These are phyloP conservation scores for Fragum sueziense DNA, from an alignment of 2,888 invertebrate species.

Conservation along the genomic window DNA sequence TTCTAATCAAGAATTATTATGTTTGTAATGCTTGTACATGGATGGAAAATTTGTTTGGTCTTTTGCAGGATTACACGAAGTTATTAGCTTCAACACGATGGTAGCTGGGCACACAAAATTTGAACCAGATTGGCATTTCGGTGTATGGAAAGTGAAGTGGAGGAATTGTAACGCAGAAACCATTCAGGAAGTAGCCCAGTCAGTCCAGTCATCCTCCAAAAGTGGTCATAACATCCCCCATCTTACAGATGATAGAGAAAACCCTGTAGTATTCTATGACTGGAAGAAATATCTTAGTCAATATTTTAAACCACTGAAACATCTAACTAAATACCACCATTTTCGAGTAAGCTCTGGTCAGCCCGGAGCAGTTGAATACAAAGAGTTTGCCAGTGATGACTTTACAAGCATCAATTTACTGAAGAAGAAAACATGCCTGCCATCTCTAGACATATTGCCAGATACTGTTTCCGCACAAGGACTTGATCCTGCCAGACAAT, in stretches of 20 bases:
- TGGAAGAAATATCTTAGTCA: conserved; percentile 21
- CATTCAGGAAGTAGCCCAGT: conserved; percentile 17
- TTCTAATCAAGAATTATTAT: too few relatives aligned
- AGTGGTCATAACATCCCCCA: conserved; percentile 41
- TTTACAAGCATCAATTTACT: background rate
- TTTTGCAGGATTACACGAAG: conserved; percentile 28
- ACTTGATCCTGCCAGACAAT: background rate
- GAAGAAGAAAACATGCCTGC: background rate
- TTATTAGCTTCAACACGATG: conserved; percentile 35
- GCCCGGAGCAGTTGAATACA: background rate
- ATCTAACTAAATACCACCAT: background rate
- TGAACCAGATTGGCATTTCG: conserved; percentile 50
- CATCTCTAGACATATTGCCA: background rate
- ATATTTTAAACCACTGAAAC: background rate
- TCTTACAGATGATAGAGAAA: conserved; percentile 12
- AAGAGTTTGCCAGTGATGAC: background rate
- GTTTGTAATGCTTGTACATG: too few relatives aligned
- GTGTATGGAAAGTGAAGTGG: conserved; percentile 38
- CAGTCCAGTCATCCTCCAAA: conserved; percentile 21
- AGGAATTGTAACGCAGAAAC: conserved; percentile 26
- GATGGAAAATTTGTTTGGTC: conserved; percentile 3
- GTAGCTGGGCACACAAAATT: conserved; percentile 50
- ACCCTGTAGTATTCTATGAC: conserved; percentile 32
- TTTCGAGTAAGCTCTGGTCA: background rate
- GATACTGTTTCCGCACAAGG: background rate